These are phyloP conservation scores for Aplysia californica DNA, from an alignment of 1,140 invertebrate species.

Conservation along the genomic window DNA sequence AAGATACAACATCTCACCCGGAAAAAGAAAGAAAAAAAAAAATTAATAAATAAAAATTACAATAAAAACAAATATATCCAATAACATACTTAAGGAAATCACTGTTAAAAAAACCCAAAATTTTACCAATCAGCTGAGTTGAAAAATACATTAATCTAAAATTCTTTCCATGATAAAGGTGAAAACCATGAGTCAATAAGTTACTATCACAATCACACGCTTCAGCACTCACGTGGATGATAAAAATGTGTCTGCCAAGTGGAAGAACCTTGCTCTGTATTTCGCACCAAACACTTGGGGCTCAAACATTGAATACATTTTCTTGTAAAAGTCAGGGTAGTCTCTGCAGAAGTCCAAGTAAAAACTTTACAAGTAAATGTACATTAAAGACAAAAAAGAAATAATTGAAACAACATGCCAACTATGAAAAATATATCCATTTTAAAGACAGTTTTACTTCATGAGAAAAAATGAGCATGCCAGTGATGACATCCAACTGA, in stretches of 20 bases:
- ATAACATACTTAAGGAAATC: background rate
- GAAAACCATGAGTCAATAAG: background rate
- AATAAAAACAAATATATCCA: background rate
- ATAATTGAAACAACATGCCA: background rate
- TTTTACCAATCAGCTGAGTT: background rate
- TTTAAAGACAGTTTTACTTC: background rate
- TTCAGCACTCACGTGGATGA: slow-evolving; percentile 86
- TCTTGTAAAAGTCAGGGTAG: slow-evolving; percentile 94
- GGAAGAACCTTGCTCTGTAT: slow-evolving; percentile 86
- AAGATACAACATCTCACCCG: background rate
- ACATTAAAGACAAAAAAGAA: too few species aligned
- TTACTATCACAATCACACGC: background rate
- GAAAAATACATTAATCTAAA: too few species aligned
- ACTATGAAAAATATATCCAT: background rate
- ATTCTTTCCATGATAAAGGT: background rate
- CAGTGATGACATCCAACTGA: background rate
- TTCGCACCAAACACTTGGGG: slow-evolving; percentile 91
- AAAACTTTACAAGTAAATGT: background rate
- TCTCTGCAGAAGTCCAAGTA: slow-evolving; percentile 71
- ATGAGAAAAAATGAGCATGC: background rate
- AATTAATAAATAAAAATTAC: background rate
- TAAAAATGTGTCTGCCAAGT: slow-evolving; percentile 89
- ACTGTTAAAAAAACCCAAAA: background rate
- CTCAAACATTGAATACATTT: slow-evolving; percentile 92
- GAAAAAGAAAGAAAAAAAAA: slow-evolving; percentile 16